Base-by-base conservation (phyloP, 2,888 invertebrate genomes). In the Cancer borealis region DNA sequence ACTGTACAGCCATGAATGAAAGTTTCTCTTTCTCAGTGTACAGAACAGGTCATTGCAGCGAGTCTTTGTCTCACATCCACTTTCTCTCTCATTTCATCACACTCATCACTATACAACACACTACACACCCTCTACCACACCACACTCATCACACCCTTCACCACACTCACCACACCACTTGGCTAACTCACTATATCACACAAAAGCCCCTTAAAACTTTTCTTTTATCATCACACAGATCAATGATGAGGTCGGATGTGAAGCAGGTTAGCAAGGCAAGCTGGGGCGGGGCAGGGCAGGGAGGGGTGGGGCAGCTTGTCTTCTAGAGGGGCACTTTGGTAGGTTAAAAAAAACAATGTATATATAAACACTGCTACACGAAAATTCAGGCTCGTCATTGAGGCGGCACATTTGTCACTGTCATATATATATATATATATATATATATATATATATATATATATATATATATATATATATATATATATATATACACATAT, bases 401-500 rank as follows among this genome's bases (percentile, higher is more conserved):
- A 92, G 66, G 66, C 47, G 73, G 73, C 26, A 45, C 89, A 54
- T 46, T 26, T 89, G 47, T 89, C 54, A 66, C 84, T 84, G 84
- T 84, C 84, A 39, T 84, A 39, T 84, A 84, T 84, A 84, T 84
- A 84, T 66, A 21, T 49, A 91, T 46, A 30, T 91, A 89, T 91
- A 91, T 91, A 91, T 91, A 91, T 91, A 91, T 91, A 66, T 66
- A 66, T 66, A 66, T 66, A 66, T 66, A 66, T 66, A 21, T 49
- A 91, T 46, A 30, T 91, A 66, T 66, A 66, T 66, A 66, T 66
- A 66, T 66, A 66, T 66, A 21, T 49, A 91, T 46, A 30, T 91
- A 89, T 91, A 91, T 91, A 91, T 91, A 91, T 91, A 91, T 91
- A 91, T 91, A 91, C 49, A 47, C 49, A 91, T 91, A 91, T 91